These are phyloP conservation scores for Anomalospiza imberbis DNA, from an alignment of 2,797 vertebrate genomes.

Conservation along the genomic window DNA sequence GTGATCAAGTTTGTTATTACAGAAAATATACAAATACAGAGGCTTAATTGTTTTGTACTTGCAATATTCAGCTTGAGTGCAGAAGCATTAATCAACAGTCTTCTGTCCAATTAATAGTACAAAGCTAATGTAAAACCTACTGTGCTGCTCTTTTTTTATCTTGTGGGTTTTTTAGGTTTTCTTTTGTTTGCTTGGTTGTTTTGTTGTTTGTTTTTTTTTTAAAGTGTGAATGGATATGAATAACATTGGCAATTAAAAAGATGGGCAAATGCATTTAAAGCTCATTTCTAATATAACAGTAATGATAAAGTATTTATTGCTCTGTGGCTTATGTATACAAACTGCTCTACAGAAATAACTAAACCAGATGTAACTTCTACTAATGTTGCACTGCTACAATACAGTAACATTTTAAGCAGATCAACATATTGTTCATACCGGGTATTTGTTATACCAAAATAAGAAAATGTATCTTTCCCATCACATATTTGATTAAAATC, in stretches of 20 bases:
- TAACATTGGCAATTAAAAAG: not conserved
- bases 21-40: slow-evolving; percentile 28
- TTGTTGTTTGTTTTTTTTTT: not conserved
- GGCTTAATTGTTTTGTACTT: slow-evolving; percentile 28
- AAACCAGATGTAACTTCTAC: not conserved
- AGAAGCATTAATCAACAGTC: slow-evolving; percentile 36
- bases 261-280: not conserved
- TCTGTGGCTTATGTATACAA: not conserved
- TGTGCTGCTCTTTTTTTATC: not conserved
- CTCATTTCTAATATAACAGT: not conserved
- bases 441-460: not conserved
- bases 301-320: slow-evolving; percentile 6
- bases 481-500: slow-evolving; percentile 7
- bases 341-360: not conserved
- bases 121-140: slow-evolving; percentile 1
- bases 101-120: slow-evolving; percentile 31
- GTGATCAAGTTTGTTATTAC: not conserved
- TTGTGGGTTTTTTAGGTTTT: not conserved
- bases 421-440: not conserved
- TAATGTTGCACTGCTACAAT: not conserved
- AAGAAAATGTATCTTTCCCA: slow-evolving; percentile 2
- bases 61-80: not conserved
- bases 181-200: not conserved
- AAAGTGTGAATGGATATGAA: not conserved
- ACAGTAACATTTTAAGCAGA: not conserved